Evolutionary conservation across 2,113 vertebrate genomes (phyloP), one percentile per base, ranked within the genome.

Genomic region (Zosterops hypoxanthus): DNA sequence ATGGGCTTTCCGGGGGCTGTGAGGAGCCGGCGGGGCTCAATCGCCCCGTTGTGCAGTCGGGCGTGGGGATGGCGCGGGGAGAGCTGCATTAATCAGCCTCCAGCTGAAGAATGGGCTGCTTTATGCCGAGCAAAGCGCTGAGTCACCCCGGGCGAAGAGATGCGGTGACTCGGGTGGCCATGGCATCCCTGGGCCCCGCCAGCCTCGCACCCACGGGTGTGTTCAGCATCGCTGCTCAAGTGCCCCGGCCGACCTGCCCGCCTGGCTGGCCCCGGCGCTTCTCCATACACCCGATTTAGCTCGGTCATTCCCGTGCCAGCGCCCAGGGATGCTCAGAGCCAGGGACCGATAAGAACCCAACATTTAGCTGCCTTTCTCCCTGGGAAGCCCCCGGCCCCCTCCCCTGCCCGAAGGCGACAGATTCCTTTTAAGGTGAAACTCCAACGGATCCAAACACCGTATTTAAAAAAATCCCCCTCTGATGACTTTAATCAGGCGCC

Each of bases 401-500:
- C 76, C 57, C 26, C 63, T n/a, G n/a, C 69, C 60, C 7, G 11
- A 26, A 52, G 56, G 86, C 78, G 9, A 79, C 12, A 49, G 42
- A 36, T 90, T 87, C 96, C 96, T 95, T 97, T 95, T 96, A 96
- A 94, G 95, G 96, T 33, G 33, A 96, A 96, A 92, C 57, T 61
- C n/a, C 47, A 28, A 24, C 1, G 2, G 84, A 34, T 87, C 55
- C 86, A 3, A 94, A 68, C 61, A 11, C 79, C 21, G 34, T 5
- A 18, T 69, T 59, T 59, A 25, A 75, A 63, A 63, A 79, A 59
- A 57, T 12, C 42, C 55, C 49, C 41, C 34, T 24, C 20, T 2
- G 41, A 56, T 44, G 36, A 49, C 70, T 92, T 89, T 39, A 77
- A 88, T 89, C 84, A 50, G 84, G 79, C 68, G 4, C 65, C 4